Evolutionary conservation across 2,797 vertebrate genomes (phyloP).

Genomic region (Vireo griseus): DNA sequence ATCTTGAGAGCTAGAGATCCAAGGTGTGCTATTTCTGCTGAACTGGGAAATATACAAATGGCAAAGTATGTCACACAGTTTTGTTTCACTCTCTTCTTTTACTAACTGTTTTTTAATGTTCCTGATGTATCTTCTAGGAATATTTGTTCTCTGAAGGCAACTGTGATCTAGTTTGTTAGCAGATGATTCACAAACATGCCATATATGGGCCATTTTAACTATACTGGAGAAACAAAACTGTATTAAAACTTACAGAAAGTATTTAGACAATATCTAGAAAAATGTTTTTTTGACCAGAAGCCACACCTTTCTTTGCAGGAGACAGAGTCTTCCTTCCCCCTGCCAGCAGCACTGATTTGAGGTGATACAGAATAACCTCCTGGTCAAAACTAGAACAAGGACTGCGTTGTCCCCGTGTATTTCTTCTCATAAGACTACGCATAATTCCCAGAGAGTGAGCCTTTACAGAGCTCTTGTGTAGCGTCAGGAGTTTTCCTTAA

Average conservation of each 20-base stretch:
- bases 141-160: slow-evolving; percentile 23
- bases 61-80: neutral
- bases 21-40: neutral
- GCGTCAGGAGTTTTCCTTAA: neutral
- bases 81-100: neutral
- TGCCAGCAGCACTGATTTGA: neutral
- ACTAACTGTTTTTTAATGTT: neutral
- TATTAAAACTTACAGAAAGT: neutral
- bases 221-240: neutral
- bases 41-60: neutral
- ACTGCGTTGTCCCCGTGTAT: neutral
- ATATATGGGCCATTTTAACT: neutral
- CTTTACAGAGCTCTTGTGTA: neutral
- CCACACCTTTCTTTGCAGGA: neutral
- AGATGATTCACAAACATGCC: neutral
- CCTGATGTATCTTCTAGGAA: neutral
- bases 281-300: rapidly evolving
- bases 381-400: neutral
- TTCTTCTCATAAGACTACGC: neutral
- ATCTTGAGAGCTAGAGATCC: neutral
- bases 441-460: neutral
- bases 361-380: neutral
- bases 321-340: neutral
- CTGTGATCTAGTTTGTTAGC: neutral
- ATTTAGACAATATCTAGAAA: neutral